phyloP scores from a whole-genome alignment of 64 coral and sea anemone genomes.

The Montipora capricornis region DNA sequence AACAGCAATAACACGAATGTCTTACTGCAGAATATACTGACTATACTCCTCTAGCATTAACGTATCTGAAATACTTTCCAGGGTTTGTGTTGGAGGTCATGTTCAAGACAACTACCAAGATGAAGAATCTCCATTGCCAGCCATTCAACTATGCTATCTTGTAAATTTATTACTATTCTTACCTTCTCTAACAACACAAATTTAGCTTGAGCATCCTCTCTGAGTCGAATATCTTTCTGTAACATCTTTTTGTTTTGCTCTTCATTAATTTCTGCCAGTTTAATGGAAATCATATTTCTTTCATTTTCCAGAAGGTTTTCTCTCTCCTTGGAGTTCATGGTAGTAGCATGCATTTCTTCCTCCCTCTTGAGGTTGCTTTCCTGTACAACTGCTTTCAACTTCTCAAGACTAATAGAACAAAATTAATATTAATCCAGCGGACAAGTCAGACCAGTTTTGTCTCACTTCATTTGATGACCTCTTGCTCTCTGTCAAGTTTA shows the following conservation, averaged over 20 bases:
- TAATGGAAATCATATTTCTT: conserved; percentile 79
- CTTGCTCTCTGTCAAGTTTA: too few species aligned
- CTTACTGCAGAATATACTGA: too few species aligned
- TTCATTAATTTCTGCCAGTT: conserved; percentile 93
- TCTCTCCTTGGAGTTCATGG: conserved; percentile 81
- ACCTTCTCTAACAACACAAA: conserved; percentile 92
- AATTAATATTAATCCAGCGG: background rate
- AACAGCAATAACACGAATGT: too few species aligned
- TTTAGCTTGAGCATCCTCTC: conserved; percentile 96
- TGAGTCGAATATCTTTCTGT: conserved; percentile 90
- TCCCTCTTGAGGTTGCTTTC: conserved; percentile 83
- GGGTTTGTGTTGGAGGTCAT: too few species aligned
- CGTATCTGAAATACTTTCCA: too few species aligned
- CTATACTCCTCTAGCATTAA: too few species aligned
- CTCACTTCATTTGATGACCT: too few species aligned
- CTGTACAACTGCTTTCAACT: conserved; percentile 74
- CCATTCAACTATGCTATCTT: too few species aligned
- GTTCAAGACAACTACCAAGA: too few species aligned
- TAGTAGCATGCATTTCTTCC: conserved; percentile 73
- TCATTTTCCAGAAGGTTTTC: conserved; percentile 82
- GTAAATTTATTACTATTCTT: background rate
- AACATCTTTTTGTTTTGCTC: conserved; percentile 95
- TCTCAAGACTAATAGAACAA: conserved; percentile 62
- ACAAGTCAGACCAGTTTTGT: background rate
- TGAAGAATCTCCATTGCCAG: too few species aligned